Conservation (phyloP, 2,888 invertebrate genomes). For the Drosophila histrio region DNA sequence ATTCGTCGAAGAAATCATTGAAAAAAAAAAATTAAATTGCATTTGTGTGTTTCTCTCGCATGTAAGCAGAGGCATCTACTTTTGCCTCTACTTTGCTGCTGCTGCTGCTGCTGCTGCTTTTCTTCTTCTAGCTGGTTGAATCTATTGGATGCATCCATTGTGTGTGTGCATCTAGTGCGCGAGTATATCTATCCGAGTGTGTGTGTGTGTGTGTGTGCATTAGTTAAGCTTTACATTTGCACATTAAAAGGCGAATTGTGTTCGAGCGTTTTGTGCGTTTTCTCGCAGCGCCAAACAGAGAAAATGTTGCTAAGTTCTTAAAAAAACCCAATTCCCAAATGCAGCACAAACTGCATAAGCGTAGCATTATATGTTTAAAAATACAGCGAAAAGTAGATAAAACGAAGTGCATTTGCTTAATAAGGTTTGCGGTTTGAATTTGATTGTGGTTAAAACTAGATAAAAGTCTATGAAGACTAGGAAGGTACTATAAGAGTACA, state of each 20-base stretch:
- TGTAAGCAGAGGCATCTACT: slow-evolving; percentile 40
- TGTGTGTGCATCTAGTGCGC: slow-evolving; percentile 63
- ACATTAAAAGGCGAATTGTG: slow-evolving; percentile 81
- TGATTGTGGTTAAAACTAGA: not conserved
- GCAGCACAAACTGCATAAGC: slow-evolving; percentile 13
- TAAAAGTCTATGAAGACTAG: not conserved
- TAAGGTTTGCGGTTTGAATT: slow-evolving; percentile 3
- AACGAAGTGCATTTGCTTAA: slow-evolving; percentile 21
- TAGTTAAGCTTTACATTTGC: slow-evolving; percentile 77
- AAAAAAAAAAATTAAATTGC: slow-evolving; percentile 71
- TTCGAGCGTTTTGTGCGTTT: slow-evolving; percentile 59
- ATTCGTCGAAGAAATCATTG: slow-evolving; percentile 21
- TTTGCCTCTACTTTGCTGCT: slow-evolving; percentile 12
- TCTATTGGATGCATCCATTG: slow-evolving; percentile 74
- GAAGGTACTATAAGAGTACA: not conserved
- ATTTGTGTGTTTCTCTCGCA: slow-evolving; percentile 71
- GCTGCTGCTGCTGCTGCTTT: slow-evolving; percentile 6
- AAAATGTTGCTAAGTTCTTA: slow-evolving; percentile 62
- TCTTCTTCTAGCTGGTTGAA: slow-evolving; percentile 28
- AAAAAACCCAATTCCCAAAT: slow-evolving; percentile 49
- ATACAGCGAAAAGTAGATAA: not conserved
- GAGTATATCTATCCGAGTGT: slow-evolving; percentile 10
- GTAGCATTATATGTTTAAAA: not conserved
- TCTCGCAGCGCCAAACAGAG: slow-evolving; percentile 27
- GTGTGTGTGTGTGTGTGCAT: slow-evolving; percentile 42